phyloP scores from a whole-genome alignment of 2,888 invertebrate genomes.

The Ophioninae sp. region DNA sequence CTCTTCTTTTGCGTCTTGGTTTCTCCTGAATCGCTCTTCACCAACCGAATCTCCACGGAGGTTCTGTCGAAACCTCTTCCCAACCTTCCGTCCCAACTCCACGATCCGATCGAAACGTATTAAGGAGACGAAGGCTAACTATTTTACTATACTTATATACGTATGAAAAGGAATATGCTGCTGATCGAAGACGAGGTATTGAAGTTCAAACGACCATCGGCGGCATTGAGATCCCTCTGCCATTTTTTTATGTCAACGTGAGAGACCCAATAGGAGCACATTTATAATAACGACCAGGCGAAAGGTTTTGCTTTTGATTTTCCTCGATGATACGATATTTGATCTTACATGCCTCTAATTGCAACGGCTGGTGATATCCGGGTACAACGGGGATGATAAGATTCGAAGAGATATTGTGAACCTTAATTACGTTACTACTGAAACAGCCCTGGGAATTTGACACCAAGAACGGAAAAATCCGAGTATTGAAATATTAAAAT shows the following conservation, averaged over 20 bases:
- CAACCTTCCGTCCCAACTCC: slow-evolving; percentile 62
- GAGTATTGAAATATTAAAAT: no score
- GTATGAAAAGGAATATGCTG: slow-evolving; percentile 5
- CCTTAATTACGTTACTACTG: no score
- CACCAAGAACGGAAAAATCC: no score
- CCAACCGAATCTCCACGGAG: slow-evolving; percentile 38
- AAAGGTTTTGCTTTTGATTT: slow-evolving; percentile 35
- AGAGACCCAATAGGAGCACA: slow-evolving; percentile 38
- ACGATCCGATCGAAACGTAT: slow-evolving; percentile 57
- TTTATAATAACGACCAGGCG: slow-evolving; percentile 40
- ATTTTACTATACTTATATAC: neutral
- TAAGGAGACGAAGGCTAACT: slow-evolving; percentile 24
- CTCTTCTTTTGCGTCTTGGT: slow-evolving; percentile 34
- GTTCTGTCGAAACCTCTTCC: slow-evolving; percentile 52
- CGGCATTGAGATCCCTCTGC: slow-evolving; percentile 50
- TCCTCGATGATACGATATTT: slow-evolving; percentile 35
- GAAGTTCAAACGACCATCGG: slow-evolving; percentile 58
- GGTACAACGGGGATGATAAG: slow-evolving; percentile 6
- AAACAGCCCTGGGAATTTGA: no score
- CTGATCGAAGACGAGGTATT: slow-evolving; percentile 62
- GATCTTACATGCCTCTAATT: slow-evolving; percentile 32
- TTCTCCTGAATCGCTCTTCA: slow-evolving; percentile 21
- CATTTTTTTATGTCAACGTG: slow-evolving; percentile 50
- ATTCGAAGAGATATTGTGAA: no score
- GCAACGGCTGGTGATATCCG: neutral